These are phyloP conservation scores for Furnarius figulus DNA, from an alignment of 2,113 vertebrate genomes.

Conservation along the genomic window DNA sequence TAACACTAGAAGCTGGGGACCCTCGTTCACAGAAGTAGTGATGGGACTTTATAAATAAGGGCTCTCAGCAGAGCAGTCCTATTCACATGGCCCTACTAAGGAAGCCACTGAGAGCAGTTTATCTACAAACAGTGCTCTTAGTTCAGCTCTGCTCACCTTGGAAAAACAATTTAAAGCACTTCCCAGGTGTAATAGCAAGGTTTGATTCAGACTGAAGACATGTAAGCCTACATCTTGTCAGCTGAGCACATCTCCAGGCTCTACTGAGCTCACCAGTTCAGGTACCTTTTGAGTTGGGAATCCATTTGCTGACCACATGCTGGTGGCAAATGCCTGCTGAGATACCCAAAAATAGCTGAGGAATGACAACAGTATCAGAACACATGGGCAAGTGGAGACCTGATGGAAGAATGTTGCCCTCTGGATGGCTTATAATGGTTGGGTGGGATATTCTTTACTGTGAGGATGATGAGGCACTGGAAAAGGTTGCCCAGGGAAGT, in stretches of 20 bases:
- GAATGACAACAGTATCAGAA: neutral
- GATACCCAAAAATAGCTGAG: neutral
- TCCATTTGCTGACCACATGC: neutral
- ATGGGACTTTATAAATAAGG: neutral
- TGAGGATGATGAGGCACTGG: accelerated
- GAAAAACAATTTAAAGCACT: neutral
- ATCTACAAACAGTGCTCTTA: neutral
- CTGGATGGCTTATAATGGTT: neutral
- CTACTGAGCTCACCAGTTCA: neutral
- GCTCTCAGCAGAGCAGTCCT: neutral
- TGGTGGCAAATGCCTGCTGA: neutral
- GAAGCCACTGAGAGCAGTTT: neutral
- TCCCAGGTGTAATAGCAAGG: neutral
- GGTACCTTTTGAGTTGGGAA: neutral
- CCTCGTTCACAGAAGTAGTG: neutral
- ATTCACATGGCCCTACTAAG: accelerated
- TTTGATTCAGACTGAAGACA: neutral
- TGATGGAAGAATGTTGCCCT: neutral
- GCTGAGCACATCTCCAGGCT: neutral
- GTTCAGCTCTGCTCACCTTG: neutral
- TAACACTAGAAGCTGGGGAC: neutral
- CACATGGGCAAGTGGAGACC: neutral
- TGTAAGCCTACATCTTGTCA: neutral
- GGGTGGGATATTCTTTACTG: neutral
- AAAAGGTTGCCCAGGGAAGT: neutral